A percentile compares a stretch with the other conserved stretches of the same genome.
Evolutionary conservation across 1,140 invertebrate genomes (phyloP).

Genomic region (Drosophila pandora): DNA sequence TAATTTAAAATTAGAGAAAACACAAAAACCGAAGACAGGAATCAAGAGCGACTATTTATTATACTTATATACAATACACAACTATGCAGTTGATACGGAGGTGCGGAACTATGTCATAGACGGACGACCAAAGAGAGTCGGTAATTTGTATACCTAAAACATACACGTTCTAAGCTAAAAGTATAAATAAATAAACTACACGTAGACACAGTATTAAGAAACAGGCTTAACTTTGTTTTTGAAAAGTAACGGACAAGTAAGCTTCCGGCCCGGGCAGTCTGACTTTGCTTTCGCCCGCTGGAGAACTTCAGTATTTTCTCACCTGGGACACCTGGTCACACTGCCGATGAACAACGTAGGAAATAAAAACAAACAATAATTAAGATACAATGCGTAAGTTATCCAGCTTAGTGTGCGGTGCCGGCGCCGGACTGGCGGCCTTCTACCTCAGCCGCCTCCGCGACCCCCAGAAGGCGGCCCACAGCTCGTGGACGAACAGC

Average conservation of each 20-base stretch:
- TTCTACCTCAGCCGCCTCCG: constrained; percentile 64
- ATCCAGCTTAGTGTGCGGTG: constrained; percentile 66
- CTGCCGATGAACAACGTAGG: not conserved
- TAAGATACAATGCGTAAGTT: constrained; percentile 58
- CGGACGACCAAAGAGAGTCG: constrained; percentile 36
- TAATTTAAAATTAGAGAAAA: constrained; percentile 73
- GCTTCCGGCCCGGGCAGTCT: not conserved
- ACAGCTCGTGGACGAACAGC: constrained; percentile 87
- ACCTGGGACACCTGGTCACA: not conserved
- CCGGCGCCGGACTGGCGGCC: constrained; percentile 66
- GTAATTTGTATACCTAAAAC: constrained; percentile 6
- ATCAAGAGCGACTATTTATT: constrained; percentile 37
- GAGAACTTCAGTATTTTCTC: too few species aligned
- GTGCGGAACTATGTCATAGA: constrained; percentile 6
- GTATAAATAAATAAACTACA: constrained; percentile 30
- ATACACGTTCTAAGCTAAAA: constrained; percentile 14
- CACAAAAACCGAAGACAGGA: constrained; percentile 67
- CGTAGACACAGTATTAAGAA: constrained; percentile 7
- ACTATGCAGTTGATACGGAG: not conserved
- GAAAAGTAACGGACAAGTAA: not conserved
- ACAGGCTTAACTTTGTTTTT: not conserved
- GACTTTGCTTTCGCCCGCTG: too few species aligned
- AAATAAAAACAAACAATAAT: not conserved
- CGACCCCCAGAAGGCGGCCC: constrained; percentile 49
- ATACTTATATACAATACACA: constrained; percentile 3